Evolutionary conservation across 2,888 invertebrate genomes (phyloP).

Genomic region (Ectemnius cavifrons): DNA sequence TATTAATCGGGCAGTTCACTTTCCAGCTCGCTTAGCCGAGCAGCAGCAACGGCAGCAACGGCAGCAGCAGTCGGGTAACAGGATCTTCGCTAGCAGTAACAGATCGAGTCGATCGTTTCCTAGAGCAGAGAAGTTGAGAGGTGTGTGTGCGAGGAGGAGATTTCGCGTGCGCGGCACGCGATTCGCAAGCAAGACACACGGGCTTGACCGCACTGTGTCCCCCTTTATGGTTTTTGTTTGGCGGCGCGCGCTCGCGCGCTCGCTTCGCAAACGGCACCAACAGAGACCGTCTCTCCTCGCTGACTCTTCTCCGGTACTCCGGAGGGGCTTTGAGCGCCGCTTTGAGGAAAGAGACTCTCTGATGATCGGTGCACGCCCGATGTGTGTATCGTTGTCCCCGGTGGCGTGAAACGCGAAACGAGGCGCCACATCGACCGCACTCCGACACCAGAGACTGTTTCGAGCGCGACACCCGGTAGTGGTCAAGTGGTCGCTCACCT

Average conservation of each 20-base stretch:
- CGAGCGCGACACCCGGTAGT: slow-evolving; percentile 71
- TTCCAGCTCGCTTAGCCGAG: slow-evolving; percentile 51
- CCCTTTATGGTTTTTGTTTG: not conserved
- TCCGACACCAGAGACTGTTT: slow-evolving; percentile 62
- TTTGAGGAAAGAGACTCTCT: not conserved
- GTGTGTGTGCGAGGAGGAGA: slow-evolving; percentile 41
- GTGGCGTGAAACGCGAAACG: slow-evolving; percentile 58
- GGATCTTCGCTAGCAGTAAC: slow-evolving; percentile 56
- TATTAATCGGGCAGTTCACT: slow-evolving; percentile 64
- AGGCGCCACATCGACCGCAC: slow-evolving; percentile 65
- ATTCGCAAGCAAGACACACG: slow-evolving; percentile 38
- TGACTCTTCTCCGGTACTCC: not conserved
- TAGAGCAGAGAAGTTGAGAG: slow-evolving; percentile 33
- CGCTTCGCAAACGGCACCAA: not conserved
- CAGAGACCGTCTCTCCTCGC: not conserved
- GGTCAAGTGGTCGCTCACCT: slow-evolving; percentile 68
- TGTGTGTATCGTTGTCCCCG: slow-evolving; percentile 22
- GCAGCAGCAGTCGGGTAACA: slow-evolving; percentile 62
- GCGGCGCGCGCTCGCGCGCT: not conserved
- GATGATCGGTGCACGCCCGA: not conserved
- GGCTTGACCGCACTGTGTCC: not conserved
- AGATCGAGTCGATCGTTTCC: slow-evolving; percentile 47
- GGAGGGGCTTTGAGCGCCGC: slow-evolving; percentile 30
- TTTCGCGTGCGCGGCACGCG: slow-evolving; percentile 58
- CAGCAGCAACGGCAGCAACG: slow-evolving; percentile 13